A percentile compares a stretch with the other conserved stretches of the same genome.
phyloP scores from a whole-genome alignment of 2,113 vertebrate species.

The Podilymbus podiceps region DNA sequence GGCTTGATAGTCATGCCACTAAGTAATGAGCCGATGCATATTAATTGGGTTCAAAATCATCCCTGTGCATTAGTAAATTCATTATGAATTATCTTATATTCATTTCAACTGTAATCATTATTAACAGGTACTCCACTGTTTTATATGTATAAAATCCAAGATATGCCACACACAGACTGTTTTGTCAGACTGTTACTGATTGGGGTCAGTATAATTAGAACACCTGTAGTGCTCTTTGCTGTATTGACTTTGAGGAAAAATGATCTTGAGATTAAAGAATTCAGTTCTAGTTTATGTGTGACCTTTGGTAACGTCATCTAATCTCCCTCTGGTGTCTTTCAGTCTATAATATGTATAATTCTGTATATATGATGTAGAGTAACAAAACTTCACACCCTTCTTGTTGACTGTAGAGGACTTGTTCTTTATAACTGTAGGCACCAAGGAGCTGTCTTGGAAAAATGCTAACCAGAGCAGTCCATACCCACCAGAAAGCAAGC shows the following conservation, averaged over 20 bases:
- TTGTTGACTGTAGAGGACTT: background rate
- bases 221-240: background rate
- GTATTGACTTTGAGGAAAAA: background rate
- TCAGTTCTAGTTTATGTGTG: background rate
- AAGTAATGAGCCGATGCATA: background rate
- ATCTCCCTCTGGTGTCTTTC: background rate
- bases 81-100: background rate
- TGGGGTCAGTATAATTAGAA: background rate
- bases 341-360: background rate
- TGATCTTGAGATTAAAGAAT: background rate
- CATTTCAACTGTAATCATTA: background rate
- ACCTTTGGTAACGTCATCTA: background rate
- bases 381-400: background rate
- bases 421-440: background rate
- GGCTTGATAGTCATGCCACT: background rate
- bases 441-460: background rate
- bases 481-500: background rate
- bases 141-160: background rate
- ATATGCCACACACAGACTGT: background rate
- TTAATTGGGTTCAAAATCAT: background rate
- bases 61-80: background rate
- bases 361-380: background rate
- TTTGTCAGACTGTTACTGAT: background rate
- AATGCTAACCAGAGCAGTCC: background rate
- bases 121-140: background rate